Base-by-base conservation (phyloP, 2,113 vertebrate genomes). In the Microtus pennsylvanicus region DNA sequence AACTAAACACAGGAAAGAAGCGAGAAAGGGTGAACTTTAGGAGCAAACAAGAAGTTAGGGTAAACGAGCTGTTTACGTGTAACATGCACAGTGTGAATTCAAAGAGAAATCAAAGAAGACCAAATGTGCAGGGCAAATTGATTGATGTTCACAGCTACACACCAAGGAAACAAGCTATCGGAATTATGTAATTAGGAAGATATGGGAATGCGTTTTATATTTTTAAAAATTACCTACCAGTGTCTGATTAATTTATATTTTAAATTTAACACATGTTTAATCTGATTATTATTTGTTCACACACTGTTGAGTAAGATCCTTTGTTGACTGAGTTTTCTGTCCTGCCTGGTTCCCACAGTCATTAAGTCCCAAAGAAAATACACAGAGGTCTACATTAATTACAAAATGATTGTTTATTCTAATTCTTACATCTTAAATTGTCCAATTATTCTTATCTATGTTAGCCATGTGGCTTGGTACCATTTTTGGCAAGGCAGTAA, bases 261-360 rank as follows among this genome's bases (percentile, higher is more conserved):
- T 83, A 61, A 87, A 90, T 88, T 77, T 82, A 65, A 94, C 24
- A 94, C 19, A n/a, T 85, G 12, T 35, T n/a, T 67, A 72, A 77
- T 67, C 8, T 77, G 8, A 19, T 45, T 78, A 33, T 45, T 75
- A 80, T 94, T 30, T 88, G 21, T 19, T 21, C n/a, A 42, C 17
- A 55, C 30, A 33, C 13, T 91, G 11, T 7, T 78, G 28, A 67
- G 24, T 89, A 13, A 87, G 6, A 50, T 91, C n/a, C 30, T 55
- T 94, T 86, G 55, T 58, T 58, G 58, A 58, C 58, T 7, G 58
- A 58, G 19, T 21, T 58, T 21, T 58, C 19, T 21, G 55, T 58
- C 19, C 17, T 58, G 55, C 19, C 19, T 21, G 55, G 55, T 58
- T 58, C 55, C 5, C 55, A 58, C 19, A 58, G 55, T 58, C 55